Evolutionary conservation across 2,113 vertebrate species (phyloP).

Genomic region (Xiphias gladius): DNA sequence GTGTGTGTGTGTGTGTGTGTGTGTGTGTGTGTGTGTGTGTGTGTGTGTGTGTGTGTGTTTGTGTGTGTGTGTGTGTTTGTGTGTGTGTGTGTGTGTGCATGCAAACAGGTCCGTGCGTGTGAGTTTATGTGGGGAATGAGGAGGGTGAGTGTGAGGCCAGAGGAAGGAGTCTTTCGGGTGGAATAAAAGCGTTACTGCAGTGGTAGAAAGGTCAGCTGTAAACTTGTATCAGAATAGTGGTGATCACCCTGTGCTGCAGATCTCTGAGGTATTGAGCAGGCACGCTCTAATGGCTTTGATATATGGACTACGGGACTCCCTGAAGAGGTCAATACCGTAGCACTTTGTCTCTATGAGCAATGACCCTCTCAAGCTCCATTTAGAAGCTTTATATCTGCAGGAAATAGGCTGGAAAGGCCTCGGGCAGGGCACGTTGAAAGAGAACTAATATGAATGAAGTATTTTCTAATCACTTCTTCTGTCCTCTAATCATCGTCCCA

Average conservation of each 20-base stretch:
- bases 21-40: too few relatives aligned
- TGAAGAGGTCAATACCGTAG: slow-evolving; percentile 85
- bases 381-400: slow-evolving; percentile 83
- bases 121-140: slow-evolving; percentile 27
- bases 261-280: slow-evolving; percentile 86
- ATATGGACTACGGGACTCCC: slow-evolving; percentile 83
- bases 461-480: slow-evolving; percentile 77
- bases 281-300: slow-evolving; percentile 84
- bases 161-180: slow-evolving; percentile 76
- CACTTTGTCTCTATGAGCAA: slow-evolving; percentile 85
- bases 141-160: slow-evolving; percentile 55
- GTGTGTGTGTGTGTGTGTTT: background rate
- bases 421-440: slow-evolving; percentile 58
- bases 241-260: slow-evolving; percentile 85
- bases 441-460: slow-evolving; percentile 76
- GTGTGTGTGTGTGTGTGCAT: background rate
- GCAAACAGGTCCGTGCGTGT: slow-evolving; percentile 22
- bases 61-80: background rate
- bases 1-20: too few relatives aligned
- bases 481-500: slow-evolving; percentile 58
- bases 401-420: slow-evolving; percentile 82
- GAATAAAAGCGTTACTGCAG: slow-evolving; percentile 82
- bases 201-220: slow-evolving; percentile 86
- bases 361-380: slow-evolving; percentile 84
- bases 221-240: slow-evolving; percentile 85